Conservation (phyloP, 2,888 invertebrate species). For the Trissoscelio sp. region DNA sequence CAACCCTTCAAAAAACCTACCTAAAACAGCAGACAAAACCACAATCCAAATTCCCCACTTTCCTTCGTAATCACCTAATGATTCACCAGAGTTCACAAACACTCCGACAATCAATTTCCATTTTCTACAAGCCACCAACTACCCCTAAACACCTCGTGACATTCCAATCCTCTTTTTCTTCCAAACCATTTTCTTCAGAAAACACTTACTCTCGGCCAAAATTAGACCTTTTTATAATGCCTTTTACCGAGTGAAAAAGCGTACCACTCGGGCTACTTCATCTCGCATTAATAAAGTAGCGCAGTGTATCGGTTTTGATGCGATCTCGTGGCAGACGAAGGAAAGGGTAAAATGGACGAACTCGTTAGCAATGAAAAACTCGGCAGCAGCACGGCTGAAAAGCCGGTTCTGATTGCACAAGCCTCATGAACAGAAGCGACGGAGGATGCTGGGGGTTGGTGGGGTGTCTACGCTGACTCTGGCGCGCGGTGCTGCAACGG, state of each 20-base stretch:
- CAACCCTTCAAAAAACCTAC: neutral
- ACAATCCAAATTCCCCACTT: neutral
- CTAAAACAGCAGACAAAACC: neutral
- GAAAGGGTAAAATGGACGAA: conserved; percentile 61
- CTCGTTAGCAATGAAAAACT: conserved; percentile 70
- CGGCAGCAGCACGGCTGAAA: conserved; percentile 67
- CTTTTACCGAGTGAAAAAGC: neutral
- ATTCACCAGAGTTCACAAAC: neutral
- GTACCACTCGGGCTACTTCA: neutral
- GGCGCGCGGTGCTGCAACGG: conserved; percentile 62
- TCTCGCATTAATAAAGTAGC: conserved; percentile 46
- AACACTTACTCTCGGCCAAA: neutral
- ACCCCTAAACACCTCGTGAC: neutral
- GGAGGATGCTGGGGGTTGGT: conserved; percentile 70
- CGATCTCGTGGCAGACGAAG: conserved; percentile 36
- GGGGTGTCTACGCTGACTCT: conserved; percentile 50
- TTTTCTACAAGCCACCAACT: neutral
- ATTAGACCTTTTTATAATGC: neutral
- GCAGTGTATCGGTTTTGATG: conserved; percentile 61
- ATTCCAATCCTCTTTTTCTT: neutral
- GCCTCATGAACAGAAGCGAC: conserved; percentile 70
- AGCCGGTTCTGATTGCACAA: conserved; percentile 71
- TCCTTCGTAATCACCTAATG: neutral
- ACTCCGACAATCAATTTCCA: neutral
- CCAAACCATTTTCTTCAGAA: neutral